Conservation (phyloP, 2,113 vertebrate genomes). For the Ammodramus savannarum region DNA sequence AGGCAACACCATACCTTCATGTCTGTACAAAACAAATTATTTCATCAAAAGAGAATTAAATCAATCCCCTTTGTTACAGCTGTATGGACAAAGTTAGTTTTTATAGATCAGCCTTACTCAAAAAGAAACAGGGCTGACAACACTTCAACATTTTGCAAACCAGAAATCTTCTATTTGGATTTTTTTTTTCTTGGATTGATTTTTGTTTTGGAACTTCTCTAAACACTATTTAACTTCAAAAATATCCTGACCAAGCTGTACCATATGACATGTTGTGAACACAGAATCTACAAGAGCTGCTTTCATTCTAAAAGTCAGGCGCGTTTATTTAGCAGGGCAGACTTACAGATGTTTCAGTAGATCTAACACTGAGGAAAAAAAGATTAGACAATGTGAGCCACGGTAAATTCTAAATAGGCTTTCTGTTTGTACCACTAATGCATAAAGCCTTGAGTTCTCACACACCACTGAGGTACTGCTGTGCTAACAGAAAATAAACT, state of each 20-base stretch:
- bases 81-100: not conserved
- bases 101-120: not conserved
- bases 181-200: constrained; percentile 13
- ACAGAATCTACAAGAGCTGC: constrained; percentile 14
- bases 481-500: not conserved
- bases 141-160: not conserved
- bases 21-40: not conserved
- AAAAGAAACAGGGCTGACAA: not conserved
- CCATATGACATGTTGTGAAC: constrained; percentile 48
- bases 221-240: constrained; percentile 46
- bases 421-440: not conserved
- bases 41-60: not conserved
- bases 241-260: constrained; percentile 40
- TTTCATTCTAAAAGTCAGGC: constrained; percentile 34
- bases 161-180: not conserved
- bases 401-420: constrained; percentile 17
- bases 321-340: constrained; percentile 8
- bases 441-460: not conserved
- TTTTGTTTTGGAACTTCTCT: constrained; percentile 54
- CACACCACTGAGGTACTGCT: not conserved
- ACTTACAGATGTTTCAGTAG: not conserved
- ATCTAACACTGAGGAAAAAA: not conserved
- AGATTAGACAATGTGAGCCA: not conserved
- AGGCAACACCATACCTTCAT: not conserved
- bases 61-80: not conserved